Conservation (phyloP, 2,797 vertebrate genomes). For the Neostethus bicornis region DNA sequence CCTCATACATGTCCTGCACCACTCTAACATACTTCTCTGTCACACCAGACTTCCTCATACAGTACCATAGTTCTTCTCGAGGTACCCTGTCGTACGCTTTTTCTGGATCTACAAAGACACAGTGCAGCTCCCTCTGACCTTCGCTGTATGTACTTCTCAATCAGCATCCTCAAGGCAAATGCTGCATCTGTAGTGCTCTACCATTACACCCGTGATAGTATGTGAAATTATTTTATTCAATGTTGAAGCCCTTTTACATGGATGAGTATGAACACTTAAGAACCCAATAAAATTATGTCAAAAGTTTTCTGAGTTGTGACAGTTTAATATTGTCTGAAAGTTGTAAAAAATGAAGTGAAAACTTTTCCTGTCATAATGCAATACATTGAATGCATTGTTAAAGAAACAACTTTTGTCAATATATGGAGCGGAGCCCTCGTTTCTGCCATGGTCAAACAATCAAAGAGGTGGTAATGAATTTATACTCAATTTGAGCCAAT, state of each 20-base stretch:
- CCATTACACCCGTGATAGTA: too few species aligned
- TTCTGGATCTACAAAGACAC: too few species aligned
- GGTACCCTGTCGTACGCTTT: too few species aligned
- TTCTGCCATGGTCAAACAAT: constrained; percentile 62
- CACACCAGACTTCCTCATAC: too few species aligned
- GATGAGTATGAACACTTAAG: constrained; percentile 21
- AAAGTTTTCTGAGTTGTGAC: constrained; percentile 17
- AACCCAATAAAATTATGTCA: constrained; percentile 31
- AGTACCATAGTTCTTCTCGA: too few species aligned
- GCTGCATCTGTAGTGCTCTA: too few species aligned
- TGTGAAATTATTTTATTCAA: constrained; percentile 37
- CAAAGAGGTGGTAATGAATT: constrained; percentile 53
- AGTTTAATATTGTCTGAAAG: constrained; percentile 34
- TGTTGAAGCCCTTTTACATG: constrained; percentile 38
- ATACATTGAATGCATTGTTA: constrained; percentile 43
- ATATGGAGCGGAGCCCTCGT: constrained; percentile 44
- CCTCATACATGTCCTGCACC: too few species aligned
- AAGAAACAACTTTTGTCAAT: constrained; percentile 60
- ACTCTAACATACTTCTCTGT: too few species aligned
- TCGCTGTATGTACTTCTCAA: too few species aligned
- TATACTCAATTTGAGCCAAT: constrained; percentile 41
- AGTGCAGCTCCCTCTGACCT: too few species aligned
- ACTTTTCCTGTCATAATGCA: constrained; percentile 50
- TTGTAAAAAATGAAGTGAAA: constrained; percentile 51
- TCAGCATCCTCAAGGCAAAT: too few species aligned